phyloP scores from a whole-genome alignment of 2,888 invertebrate species.

The Thecophora atra region DNA sequence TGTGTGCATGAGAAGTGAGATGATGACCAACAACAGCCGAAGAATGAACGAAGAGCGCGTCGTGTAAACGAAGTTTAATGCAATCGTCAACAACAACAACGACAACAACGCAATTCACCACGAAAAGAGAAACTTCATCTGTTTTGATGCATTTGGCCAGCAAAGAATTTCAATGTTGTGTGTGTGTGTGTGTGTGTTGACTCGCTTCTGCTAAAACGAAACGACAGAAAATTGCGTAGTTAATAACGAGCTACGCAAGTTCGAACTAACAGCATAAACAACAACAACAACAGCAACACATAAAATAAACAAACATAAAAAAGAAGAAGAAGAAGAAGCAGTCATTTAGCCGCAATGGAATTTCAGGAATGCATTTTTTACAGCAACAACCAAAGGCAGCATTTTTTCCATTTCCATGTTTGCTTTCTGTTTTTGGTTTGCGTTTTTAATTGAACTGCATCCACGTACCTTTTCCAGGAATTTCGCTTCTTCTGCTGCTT shows the following conservation, averaged over 20 bases:
- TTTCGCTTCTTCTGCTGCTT: no score
- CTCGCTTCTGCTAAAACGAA: background rate
- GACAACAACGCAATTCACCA: background rate
- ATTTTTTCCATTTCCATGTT: background rate
- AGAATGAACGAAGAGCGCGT: background rate
- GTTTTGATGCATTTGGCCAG: background rate
- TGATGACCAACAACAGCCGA: background rate
- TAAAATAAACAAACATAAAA: background rate
- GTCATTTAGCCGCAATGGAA: background rate
- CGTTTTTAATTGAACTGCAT: slow-evolving; percentile 14
- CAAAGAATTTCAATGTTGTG: slow-evolving; percentile 3
- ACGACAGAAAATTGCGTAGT: slow-evolving; percentile 2
- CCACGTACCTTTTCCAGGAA: no score
- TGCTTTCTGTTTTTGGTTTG: no score
- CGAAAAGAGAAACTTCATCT: no score
- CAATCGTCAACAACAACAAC: background rate
- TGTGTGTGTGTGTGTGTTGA: background rate
- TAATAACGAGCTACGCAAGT: slow-evolving; percentile 8
- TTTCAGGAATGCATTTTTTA: background rate
- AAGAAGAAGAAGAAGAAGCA: background rate
- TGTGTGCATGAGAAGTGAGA: no score
- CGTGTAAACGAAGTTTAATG: background rate
- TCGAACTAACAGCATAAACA: background rate
- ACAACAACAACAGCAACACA: background rate
- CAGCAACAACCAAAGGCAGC: background rate